These are phyloP conservation scores for Drosophila acutilabella DNA, from an alignment of 2,888 invertebrate genomes.

Conservation along the genomic window DNA sequence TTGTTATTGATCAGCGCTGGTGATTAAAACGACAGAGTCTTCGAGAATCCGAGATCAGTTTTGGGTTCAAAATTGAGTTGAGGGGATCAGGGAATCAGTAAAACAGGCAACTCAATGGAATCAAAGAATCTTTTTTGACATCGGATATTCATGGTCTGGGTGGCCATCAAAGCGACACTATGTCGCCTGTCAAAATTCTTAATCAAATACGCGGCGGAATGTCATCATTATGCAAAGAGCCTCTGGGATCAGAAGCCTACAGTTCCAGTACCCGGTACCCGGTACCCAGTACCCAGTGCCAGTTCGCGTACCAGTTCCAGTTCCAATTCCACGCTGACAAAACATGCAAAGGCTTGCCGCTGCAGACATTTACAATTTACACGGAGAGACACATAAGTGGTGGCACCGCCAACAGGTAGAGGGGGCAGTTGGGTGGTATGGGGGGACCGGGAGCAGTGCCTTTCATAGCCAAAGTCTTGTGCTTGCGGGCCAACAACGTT, in stretches of 20 bases:
- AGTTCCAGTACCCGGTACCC: slow-evolving; percentile 6
- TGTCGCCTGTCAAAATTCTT: slow-evolving; percentile 83
- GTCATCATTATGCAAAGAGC: slow-evolving; percentile 81
- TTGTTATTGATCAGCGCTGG: slow-evolving; percentile 80
- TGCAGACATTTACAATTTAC: slow-evolving; percentile 69
- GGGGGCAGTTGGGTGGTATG: background rate
- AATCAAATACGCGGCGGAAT: slow-evolving; percentile 83
- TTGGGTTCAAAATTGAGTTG: background rate
- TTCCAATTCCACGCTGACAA: background rate
- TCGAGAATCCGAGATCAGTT: slow-evolving; percentile 16
- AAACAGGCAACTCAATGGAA: background rate
- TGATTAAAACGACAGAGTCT: slow-evolving; percentile 77
- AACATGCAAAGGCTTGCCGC: slow-evolving; percentile 54
- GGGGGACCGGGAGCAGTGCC: no score
- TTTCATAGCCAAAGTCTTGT: slow-evolving; percentile 36
- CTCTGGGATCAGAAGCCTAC: slow-evolving; percentile 49
- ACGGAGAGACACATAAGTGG: slow-evolving; percentile 24
- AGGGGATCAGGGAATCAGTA: background rate
- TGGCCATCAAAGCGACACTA: slow-evolving; percentile 82
- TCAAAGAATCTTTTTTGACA: slow-evolving; percentile 47
- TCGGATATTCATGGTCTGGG: slow-evolving; percentile 79
- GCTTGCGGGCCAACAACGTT: slow-evolving; percentile 38
- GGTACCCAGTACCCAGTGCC: background rate
- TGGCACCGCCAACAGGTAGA: no score
- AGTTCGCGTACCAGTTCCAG: slow-evolving; percentile 15